These are phyloP conservation scores for Cynaeus angustus DNA, from an alignment of 2,888 invertebrate genomes.

Conservation along the genomic window DNA sequence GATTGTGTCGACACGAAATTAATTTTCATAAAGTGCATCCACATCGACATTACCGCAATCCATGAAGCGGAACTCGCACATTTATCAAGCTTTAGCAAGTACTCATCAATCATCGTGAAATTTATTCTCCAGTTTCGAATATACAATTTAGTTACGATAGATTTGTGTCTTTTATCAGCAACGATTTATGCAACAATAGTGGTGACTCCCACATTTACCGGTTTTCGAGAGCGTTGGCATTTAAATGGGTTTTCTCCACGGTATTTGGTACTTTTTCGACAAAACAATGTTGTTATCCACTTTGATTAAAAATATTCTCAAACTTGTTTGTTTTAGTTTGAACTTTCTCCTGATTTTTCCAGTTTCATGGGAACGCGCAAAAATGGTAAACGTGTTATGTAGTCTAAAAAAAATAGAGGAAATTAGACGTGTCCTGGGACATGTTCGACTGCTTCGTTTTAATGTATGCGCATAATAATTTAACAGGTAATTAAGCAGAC, in stretches of 20 bases:
- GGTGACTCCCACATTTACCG: slow-evolving; percentile 35
- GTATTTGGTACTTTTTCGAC: slow-evolving; percentile 10
- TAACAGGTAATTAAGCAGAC: slow-evolving; percentile 8
- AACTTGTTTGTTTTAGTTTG: too few relatives aligned
- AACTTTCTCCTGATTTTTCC: too few relatives aligned
- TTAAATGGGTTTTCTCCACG: slow-evolving; percentile 14
- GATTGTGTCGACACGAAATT: slow-evolving; percentile 7
- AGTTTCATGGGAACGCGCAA: too few relatives aligned
- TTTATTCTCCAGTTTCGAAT: slow-evolving; percentile 6
- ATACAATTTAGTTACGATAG: slow-evolving; percentile 2
- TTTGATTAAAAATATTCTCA: neutral
- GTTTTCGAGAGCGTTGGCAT: slow-evolving; percentile 29
- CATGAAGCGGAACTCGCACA: slow-evolving; percentile 18
- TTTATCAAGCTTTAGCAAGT: slow-evolving; percentile 22
- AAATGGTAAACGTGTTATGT: too few relatives aligned
- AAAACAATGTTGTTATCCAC: too few relatives aligned
- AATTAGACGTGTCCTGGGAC: neutral
- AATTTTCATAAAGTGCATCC: slow-evolving; percentile 14
- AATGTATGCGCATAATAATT: slow-evolving; percentile 12
- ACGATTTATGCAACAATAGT: slow-evolving; percentile 22
- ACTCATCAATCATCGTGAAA: slow-evolving; percentile 27
- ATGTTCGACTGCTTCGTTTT: slow-evolving; percentile 1
- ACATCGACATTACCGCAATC: slow-evolving; percentile 11
- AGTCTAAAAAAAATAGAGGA: neutral
- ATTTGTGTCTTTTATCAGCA: slow-evolving; percentile 13